phyloP scores from a whole-genome alignment of 2,113 vertebrate species.

The Xiphophorus maculatus region DNA sequence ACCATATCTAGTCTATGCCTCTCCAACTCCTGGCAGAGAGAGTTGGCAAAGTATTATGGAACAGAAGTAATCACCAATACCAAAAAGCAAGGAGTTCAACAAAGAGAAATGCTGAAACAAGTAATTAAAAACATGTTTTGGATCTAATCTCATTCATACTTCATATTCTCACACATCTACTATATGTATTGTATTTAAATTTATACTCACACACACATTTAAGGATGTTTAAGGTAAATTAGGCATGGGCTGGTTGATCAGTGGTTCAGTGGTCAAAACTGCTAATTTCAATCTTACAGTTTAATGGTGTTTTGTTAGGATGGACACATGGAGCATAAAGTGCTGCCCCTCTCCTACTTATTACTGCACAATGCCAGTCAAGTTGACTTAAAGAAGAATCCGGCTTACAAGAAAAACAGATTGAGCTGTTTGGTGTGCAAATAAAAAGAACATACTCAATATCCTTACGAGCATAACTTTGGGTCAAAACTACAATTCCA shows the following conservation, averaged over 20 bases:
- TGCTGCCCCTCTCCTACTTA: neutral
- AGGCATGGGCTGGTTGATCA: neutral
- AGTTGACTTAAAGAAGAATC: neutral
- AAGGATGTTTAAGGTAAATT: constrained; percentile 37
- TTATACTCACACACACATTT: constrained; percentile 31
- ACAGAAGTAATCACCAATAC: constrained; percentile 87
- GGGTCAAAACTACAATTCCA: neutral
- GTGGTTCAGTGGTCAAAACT: neutral
- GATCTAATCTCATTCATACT: constrained; percentile 33
- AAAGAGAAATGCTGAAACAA: constrained; percentile 79
- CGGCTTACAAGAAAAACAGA: neutral
- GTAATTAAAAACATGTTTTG: constrained; percentile 53
- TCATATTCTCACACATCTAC: constrained; percentile 41
- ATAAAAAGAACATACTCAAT: neutral
- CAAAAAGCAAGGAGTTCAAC: constrained; percentile 88
- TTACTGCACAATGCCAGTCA: neutral
- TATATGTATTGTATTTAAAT: constrained; percentile 25
- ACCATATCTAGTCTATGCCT: constrained; percentile 99
- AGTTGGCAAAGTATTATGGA: constrained; percentile 99
- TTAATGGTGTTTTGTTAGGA: too few species aligned
- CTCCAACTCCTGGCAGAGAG: constrained; percentile 99
- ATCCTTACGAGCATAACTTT: neutral
- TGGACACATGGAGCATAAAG: too few species aligned
- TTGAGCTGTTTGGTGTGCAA: neutral
- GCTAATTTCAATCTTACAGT: too few species aligned